A percentile compares a stretch with the other conserved stretches of the same genome.
Conservation (phyloP, 1,140 invertebrate genomes). For the Homarus americanus region DNA sequence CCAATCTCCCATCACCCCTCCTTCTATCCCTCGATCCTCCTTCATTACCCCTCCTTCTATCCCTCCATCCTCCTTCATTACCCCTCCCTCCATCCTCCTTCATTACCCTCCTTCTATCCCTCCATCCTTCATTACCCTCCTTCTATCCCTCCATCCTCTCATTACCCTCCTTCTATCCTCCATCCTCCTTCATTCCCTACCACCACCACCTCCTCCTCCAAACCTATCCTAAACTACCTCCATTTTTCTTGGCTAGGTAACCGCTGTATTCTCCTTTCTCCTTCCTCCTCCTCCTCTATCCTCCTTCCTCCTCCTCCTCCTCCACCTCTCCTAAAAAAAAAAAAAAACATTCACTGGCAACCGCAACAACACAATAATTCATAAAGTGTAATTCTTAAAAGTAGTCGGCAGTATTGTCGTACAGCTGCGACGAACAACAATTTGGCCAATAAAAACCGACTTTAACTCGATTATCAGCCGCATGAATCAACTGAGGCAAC, state of each 20-base stretch:
- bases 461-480: conserved; percentile 35
- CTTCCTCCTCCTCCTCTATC: not conserved
- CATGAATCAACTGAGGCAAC: conserved; percentile 21
- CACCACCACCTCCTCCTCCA: conserved; percentile 15
- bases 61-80: no score
- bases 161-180: no score
- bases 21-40: no score
- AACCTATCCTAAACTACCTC: not conserved
- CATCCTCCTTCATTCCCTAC: not conserved
- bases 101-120: no score
- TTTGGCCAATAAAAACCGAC: conserved; percentile 28
- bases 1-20: no score
- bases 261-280: not conserved
- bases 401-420: not conserved
- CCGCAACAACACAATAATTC: not conserved
- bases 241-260: not conserved
- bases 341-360: not conserved
- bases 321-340: not conserved
- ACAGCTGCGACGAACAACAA: conserved; percentile 17
- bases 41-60: no score
- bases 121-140: no score
- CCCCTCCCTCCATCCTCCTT: no score
- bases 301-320: not conserved
- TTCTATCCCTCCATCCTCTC: no score
- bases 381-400: not conserved